Base-by-base conservation (phyloP, 1,140 invertebrate genomes). In the Zophobas atratus region DNA sequence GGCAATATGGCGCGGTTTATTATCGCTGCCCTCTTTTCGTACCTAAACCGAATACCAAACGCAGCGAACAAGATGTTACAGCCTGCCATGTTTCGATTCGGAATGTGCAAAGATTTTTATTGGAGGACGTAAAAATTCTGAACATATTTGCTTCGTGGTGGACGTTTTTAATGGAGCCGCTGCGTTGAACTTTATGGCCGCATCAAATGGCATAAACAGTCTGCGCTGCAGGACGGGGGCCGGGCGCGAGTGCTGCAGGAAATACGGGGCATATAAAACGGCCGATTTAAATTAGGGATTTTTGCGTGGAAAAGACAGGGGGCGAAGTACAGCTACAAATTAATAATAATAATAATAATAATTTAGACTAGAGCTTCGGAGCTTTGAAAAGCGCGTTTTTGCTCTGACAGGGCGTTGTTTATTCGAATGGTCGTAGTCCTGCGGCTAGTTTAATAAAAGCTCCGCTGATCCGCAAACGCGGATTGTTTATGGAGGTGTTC, bases 1-100 rank as follows among this genome's bases (percentile, higher is more conserved):
- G 20, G 60, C 60, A 67, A 67, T 67, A 67, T 67, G 60, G 60
- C 60, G 60, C 60, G 39, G 36, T 67, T 67, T 67, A 67, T 67
- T 67, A 67, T 67, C 60, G 60, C 60, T 20, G 60, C 39, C 60
- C 60, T 67, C 60, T 67, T 67, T 67, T 32, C 35, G 49, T 63
- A 63, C 38, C 35, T 39, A 63, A 63, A 63, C 60, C 33, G 39
- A 67, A 67, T 67, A 67, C 60, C 33, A 67, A 67, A 67, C 60
- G 60, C 60, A 67, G 38, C 60, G 39, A 67, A 43, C 60, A 67
- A 67, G 60, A 67, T 67, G 60, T 67, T 43, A 43, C 57, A 32
- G 57, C 57, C 57, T n/a, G 20, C 35, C 60, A 67, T 67, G 60
- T 67, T 67, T 60, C 56, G 56, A 67, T 67, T 67, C 60, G 38